Evolutionary conservation across 2,888 invertebrate species (phyloP).

Genomic region (Cephus runcator): DNA sequence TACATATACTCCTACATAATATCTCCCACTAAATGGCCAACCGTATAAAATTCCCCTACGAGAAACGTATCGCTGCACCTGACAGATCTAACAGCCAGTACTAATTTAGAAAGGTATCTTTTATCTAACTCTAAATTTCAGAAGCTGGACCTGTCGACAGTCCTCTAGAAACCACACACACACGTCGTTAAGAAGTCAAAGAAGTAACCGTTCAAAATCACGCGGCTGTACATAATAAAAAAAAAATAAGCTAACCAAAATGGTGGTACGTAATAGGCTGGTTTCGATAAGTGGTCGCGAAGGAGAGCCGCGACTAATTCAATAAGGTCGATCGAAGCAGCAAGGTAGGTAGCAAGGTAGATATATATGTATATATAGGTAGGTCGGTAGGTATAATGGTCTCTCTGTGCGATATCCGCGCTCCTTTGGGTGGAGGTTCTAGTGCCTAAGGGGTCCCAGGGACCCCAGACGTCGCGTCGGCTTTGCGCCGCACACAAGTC

Average conservation of each 20-base stretch:
- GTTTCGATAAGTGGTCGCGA: slow-evolving; percentile 14
- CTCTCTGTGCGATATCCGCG: neutral
- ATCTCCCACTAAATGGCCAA: no score
- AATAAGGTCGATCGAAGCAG: slow-evolving; percentile 44
- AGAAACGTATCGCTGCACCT: neutral
- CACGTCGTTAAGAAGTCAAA: neutral
- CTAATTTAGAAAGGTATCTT: neutral
- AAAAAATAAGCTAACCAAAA: neutral
- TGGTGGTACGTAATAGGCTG: neutral
- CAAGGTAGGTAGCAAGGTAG: neutral
- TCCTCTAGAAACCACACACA: neutral
- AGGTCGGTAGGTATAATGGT: slow-evolving; percentile 17
- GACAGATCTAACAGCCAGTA: neutral
- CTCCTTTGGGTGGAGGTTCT: slow-evolving; percentile 16
- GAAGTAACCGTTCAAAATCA: neutral
- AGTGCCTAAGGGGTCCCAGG: slow-evolving; percentile 4
- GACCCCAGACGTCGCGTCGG: slow-evolving; percentile 2
- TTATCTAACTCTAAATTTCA: neutral
- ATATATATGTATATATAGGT: neutral
- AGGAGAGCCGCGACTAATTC: slow-evolving; percentile 40
- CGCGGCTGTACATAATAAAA: neutral
- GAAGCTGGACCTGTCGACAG: neutral
- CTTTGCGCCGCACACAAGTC: slow-evolving; percentile 41
- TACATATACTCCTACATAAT: no score
- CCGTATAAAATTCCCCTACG: no score